These are phyloP conservation scores for Metallyticus violacea DNA, from an alignment of 2,888 invertebrate species.

Conservation along the genomic window DNA sequence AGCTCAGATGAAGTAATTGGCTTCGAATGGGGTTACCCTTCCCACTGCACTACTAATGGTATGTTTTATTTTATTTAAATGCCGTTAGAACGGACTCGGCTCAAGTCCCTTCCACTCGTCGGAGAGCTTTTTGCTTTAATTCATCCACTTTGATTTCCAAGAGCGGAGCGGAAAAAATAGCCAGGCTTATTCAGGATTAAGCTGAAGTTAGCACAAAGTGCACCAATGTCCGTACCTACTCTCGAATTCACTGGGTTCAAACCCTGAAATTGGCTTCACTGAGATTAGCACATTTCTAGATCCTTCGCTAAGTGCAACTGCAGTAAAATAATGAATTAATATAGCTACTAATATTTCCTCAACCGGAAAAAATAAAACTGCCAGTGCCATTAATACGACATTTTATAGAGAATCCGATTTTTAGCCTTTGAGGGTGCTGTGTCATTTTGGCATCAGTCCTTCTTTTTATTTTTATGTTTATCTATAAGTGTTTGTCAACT, in stretches of 20 bases:
- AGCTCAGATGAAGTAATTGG: constrained; percentile 13
- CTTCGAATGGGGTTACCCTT: not conserved
- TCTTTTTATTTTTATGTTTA: too few species aligned
- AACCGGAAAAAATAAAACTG: not conserved
- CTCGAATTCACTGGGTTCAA: not conserved
- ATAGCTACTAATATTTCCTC: not conserved
- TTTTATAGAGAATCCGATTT: too few species aligned
- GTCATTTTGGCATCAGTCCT: too few species aligned
- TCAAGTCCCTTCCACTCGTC: not conserved
- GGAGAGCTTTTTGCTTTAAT: not conserved
- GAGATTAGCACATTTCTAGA: not conserved
- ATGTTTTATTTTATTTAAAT: constrained; percentile 15
- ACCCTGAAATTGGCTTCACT: not conserved
- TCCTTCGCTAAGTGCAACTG: too few species aligned
- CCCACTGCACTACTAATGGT: not conserved
- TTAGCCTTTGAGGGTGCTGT: too few species aligned
- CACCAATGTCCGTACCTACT: not conserved
- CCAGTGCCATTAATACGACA: too few species aligned
- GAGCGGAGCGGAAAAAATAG: not conserved
- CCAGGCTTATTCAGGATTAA: not conserved
- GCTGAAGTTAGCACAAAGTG: not conserved
- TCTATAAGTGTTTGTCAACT: too few species aligned
- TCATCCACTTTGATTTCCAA: not conserved
- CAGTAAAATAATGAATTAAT: not conserved
- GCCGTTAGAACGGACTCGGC: not conserved